A percentile compares a stretch with the other conserved stretches of the same genome.
Conservation (phyloP, 1,140 invertebrate genomes). For the Sycophaga agraensis region DNA sequence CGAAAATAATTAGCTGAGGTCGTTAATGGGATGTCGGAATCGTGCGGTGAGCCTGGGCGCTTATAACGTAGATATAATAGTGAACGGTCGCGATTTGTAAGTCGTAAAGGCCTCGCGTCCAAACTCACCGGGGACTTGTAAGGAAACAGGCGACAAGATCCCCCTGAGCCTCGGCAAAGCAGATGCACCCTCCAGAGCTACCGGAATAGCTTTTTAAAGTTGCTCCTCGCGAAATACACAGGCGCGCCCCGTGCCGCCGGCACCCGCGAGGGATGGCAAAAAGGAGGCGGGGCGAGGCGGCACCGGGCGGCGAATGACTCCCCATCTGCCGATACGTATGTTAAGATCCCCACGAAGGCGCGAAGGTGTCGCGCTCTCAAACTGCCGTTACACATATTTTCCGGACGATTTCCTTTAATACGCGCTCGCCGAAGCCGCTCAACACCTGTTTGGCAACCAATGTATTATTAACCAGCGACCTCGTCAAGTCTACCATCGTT, state of each 20-base stretch:
- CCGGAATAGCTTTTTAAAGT: conserved; percentile 51
- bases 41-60: too few species aligned
- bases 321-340: conserved; percentile 32
- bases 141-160: conserved; percentile 36
- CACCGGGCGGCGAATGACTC: too few species aligned
- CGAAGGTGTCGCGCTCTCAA: conserved; percentile 42
- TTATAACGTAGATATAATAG: too few species aligned
- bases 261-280: background rate
- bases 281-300: background rate
- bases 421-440: background rate
- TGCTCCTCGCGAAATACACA: conserved; percentile 18
- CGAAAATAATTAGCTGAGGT: conserved; percentile 15
- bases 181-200: conserved; percentile 45
- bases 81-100: background rate
- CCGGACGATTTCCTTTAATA: conserved; percentile 37
- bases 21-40: too few species aligned
- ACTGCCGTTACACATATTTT: conserved; percentile 43
- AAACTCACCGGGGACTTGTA: conserved; percentile 24
- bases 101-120: too few species aligned
- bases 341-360: conserved; percentile 40
- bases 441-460: too few species aligned
- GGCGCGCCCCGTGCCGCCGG: background rate
- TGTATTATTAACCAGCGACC: conserved; percentile 13
- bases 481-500: background rate
- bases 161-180: conserved; percentile 41